Conservation (phyloP, 2,888 invertebrate species). For the Netelia fuscicornis region DNA sequence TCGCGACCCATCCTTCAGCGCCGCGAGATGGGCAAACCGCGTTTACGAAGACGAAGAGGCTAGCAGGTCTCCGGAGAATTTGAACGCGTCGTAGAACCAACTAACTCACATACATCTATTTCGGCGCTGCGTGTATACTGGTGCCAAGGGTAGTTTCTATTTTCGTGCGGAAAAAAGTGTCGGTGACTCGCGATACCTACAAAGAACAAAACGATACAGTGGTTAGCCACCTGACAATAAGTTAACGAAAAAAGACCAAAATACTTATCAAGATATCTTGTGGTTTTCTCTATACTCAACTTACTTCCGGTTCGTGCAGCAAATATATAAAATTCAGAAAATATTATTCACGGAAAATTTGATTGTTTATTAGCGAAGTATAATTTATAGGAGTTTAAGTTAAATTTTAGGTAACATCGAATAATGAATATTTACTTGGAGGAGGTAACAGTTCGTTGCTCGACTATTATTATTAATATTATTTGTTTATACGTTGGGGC, state of each 20-base stretch:
- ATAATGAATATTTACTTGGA: too few species aligned
- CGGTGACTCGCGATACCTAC: neutral
- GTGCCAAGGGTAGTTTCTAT: slow-evolving; percentile 47
- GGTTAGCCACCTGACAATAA: slow-evolving; percentile 4
- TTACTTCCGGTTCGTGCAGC: neutral
- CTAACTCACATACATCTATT: slow-evolving; percentile 10
- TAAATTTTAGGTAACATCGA: too few species aligned
- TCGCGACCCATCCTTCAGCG: slow-evolving; percentile 13
- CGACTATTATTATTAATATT: too few species aligned
- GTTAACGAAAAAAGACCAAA: neutral
- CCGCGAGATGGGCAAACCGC: slow-evolving; percentile 30
- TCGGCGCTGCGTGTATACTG: slow-evolving; percentile 23
- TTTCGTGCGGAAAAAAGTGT: slow-evolving; percentile 22
- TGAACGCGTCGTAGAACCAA: slow-evolving; percentile 22
- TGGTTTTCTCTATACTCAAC: neutral
- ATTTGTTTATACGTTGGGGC: too few species aligned
- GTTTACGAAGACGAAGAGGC: slow-evolving; percentile 64
- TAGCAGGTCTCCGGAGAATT: slow-evolving; percentile 57
- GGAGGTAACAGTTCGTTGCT: too few species aligned
- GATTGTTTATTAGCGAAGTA: too few species aligned
- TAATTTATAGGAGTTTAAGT: too few species aligned
- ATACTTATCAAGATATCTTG: neutral
- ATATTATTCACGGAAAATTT: too few species aligned
- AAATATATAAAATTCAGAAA: too few species aligned
- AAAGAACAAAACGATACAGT: slow-evolving; percentile 1